Base-by-base conservation (phyloP, 64 coral and sea anemone genomes). In the Cladopsammia gracilis region DNA sequence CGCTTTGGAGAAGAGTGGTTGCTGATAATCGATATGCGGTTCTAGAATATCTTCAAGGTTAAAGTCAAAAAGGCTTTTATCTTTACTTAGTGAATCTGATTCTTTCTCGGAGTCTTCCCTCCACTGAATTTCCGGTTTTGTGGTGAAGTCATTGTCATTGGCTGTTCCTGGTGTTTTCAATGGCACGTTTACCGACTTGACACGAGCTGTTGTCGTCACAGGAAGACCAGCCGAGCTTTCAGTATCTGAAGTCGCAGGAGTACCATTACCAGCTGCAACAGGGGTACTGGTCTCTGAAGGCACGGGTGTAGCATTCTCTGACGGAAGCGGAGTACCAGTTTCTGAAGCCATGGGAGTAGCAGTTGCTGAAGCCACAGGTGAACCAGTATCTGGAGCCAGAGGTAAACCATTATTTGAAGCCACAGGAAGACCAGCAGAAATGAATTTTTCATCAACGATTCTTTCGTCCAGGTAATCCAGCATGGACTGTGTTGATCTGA, bases 401-500 rank as follows among this genome's bases (percentile, higher is more conserved):
- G 60, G 58, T 20, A 11, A 47, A 66, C 10, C 80, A 46, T 5
- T 84, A n/a, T 22, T 59, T 84, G 20, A 44, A 3, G 7, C 60
- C 42, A 46, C 43, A 66, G 79, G 60, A 3, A 44, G 34, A 51
- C 10, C 42, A 47, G 60, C n/a, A 24, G 60, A 67, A 24, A 47
- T 60, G 47, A 51, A 3, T 4, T 50, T 73, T 71, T 79, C 51
- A 77, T 80, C 73, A 51, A 12, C 42, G 19, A 56, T 73, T 10
- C 54, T 78, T n/a, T 83, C 85, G 16, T 43, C 66, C 9, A 50
- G 19, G 15, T 83, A 87, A 26, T 73, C 58, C 13, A 74, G 47
- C 58, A 89, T 88, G 58, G 70, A 89, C 45, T 82, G 79, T 22
- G 87, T 73, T 18, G 87, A 94, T 76, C 87, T 16, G 48, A 94